Percentiles rank a stretch among this genome's conserved stretches.
Conservation (phyloP, 2,888 invertebrate species). For the Branchinecta sandiegonensis region DNA sequence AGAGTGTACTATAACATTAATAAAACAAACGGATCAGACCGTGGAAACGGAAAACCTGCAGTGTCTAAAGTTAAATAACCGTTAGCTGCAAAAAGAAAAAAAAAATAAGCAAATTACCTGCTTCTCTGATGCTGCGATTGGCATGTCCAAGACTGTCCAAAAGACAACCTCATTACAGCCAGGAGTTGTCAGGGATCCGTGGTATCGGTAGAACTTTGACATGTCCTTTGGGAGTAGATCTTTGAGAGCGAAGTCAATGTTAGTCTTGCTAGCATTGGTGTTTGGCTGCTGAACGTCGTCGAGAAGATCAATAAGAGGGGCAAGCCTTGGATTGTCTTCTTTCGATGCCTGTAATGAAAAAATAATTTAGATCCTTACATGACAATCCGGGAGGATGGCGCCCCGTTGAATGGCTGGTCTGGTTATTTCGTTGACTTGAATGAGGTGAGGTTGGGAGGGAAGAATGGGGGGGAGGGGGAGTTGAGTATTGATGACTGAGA, state of each 20-base stretch:
- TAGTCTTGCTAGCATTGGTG: background rate
- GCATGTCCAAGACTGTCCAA: conserved; percentile 50
- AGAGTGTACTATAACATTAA: too few relatives aligned
- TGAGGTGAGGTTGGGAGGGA: too few relatives aligned
- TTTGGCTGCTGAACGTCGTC: conserved; percentile 29
- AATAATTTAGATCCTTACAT: background rate
- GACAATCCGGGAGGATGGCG: too few relatives aligned
- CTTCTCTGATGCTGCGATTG: conserved; percentile 40
- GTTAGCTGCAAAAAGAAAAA: too few relatives aligned
- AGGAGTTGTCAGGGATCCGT: conserved; percentile 60
- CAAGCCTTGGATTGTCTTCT: conserved; percentile 30
- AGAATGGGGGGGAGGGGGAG: too few relatives aligned
- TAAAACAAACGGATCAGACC: too few relatives aligned
- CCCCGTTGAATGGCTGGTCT: background rate
- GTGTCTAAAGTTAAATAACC: too few relatives aligned
- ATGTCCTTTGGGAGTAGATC: conserved; percentile 44
- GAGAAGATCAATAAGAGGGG: conserved; percentile 29
- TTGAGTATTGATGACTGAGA: too few relatives aligned
- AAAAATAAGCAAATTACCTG: conserved; percentile 34
- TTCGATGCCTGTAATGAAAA: conserved; percentile 29
- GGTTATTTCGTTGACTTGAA: conserved; percentile 9
- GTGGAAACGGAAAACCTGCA: too few relatives aligned
- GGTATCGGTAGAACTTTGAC: conserved; percentile 47
- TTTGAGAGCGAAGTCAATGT: conserved; percentile 31
- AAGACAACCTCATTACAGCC: conserved; percentile 55